Evolutionary conservation across 2,888 invertebrate species (phyloP), one percentile per base, ranked within the genome.

Genomic region (Synanthedon tipuliformis): DNA sequence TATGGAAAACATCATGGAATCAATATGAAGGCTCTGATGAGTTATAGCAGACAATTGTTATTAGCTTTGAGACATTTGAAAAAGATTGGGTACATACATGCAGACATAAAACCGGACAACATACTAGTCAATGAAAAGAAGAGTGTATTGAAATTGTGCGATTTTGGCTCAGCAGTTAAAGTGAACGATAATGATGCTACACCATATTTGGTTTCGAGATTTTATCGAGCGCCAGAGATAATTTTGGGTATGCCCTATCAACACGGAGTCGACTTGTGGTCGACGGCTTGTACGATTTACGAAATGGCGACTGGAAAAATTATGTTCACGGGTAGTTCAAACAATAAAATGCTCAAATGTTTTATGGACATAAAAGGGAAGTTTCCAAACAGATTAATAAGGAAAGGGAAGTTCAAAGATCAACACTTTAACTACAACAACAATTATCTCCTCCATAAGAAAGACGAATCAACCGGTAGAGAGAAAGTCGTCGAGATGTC

Each of bases 81-180:
- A 77, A 96, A 96, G 79, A 93, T 97, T 61, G 96, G 95, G 62
- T 96, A 99, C 63, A 87, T 99, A 53, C 99, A 99, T 89, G 98
- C 98, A 68, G 99, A 99, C 81, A 97, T 99, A 66, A 99, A 99
- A 81, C 99, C 99, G 11, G 99, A 99, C 78, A 99, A 99, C 80
- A 99, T 99, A 81, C 89, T 99, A 81, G 98, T 99, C 13, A 98
- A 97, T 87, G 98, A 99, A 79, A 96, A 94, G 73, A 99, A 99
- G 84, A 89, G 97, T 73, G 91, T 96, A 54, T 81, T 99, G 66
- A 99, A 99, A 83, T 86, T 99, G 50, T 99, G 99, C 83, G 99
- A 99, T 89, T 99, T 99, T 88, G 99, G 99, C 16, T 99, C 99
- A 3, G 98, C 99, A 7, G 94, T 95, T 11, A 94, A 95, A 73